phyloP scores from a whole-genome alignment of 2,888 invertebrate genomes.

The Sarcophaga variegata region DNA sequence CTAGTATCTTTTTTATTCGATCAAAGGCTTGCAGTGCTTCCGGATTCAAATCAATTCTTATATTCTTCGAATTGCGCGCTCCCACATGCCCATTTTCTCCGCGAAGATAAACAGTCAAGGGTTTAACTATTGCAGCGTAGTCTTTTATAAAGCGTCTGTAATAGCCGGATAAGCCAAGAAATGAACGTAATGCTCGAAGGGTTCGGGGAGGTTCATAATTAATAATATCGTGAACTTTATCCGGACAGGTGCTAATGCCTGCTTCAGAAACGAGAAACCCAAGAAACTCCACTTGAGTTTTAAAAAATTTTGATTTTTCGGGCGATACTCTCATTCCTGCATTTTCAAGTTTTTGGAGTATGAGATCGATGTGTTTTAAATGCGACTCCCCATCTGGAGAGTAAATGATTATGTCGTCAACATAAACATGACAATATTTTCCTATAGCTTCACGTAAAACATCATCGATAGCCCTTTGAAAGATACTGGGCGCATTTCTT shows the following conservation, averaged over 20 bases:
- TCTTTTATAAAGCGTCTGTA: conserved; percentile 20
- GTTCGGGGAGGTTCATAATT: conserved; percentile 4
- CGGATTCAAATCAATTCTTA: not conserved
- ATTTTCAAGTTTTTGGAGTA: not conserved
- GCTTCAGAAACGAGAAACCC: not conserved
- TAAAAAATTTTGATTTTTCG: conserved; percentile 22
- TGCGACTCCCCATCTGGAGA: not conserved
- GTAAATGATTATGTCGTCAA: conserved; percentile 24
- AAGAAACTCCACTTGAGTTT: conserved; percentile 2
- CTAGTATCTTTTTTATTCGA: conserved; percentile 8
- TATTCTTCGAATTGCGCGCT: conserved; percentile 1
- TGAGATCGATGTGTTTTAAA: conserved; percentile 1
- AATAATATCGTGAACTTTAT: conserved; percentile 12
- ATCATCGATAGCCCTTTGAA: too few relatives aligned
- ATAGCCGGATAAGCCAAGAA: conserved; percentile 22
- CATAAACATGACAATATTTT: not conserved
- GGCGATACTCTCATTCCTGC: conserved; percentile 8
- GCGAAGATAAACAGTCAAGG: conserved; percentile 12
- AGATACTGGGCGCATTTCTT: not conserved
- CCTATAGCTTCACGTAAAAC: conserved; percentile 12
- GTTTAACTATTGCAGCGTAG: conserved; percentile 1
- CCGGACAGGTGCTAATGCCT: conserved; percentile 16
- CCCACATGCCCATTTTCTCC: conserved; percentile 25
- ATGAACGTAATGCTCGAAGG: conserved; percentile 10
- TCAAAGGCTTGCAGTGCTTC: conserved; percentile 20